phyloP scores from a whole-genome alignment of 1,140 invertebrate species.

The Diorhabda elongata region DNA sequence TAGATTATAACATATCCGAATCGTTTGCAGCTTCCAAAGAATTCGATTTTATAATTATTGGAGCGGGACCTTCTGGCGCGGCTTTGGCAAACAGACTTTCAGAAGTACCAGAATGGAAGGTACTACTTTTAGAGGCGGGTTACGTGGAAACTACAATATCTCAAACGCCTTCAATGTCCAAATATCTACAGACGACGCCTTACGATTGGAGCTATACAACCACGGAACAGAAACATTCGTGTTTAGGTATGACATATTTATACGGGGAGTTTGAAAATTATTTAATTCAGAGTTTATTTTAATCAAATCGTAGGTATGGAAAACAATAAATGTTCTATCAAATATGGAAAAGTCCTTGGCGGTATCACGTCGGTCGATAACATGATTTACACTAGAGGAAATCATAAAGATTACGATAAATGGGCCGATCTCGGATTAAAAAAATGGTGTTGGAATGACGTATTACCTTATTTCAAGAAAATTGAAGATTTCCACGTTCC shows the following conservation, averaged over 20 bases:
- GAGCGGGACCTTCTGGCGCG: conserved; percentile 51
- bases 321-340: conserved; percentile 52
- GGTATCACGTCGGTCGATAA: conserved; percentile 78
- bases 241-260: conserved; percentile 49
- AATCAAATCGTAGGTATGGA: conserved; percentile 47
- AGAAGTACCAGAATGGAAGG: conserved; percentile 62
- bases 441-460: conserved; percentile 78
- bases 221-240: conserved; percentile 64
- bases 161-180: conserved; percentile 68
- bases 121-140: conserved; percentile 70
- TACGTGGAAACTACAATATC: conserved; percentile 63
- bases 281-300: neutral
- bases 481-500: conserved; percentile 65
- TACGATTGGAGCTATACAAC: conserved; percentile 78
- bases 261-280: neutral
- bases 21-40: conserved; percentile 32
- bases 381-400: conserved; percentile 84
- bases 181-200: conserved; percentile 62
- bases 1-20: neutral
- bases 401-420: conserved; percentile 57
- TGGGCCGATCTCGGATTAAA: conserved; percentile 69
- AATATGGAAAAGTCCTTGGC: conserved; percentile 62
- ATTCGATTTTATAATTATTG: conserved; percentile 40
- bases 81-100: conserved; percentile 65
- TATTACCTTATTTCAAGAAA: conserved; percentile 78